Percentiles rank a stretch among this genome's conserved stretches.
Conservation (phyloP, 2,113 vertebrate species). For the Podarcis muralis region DNA sequence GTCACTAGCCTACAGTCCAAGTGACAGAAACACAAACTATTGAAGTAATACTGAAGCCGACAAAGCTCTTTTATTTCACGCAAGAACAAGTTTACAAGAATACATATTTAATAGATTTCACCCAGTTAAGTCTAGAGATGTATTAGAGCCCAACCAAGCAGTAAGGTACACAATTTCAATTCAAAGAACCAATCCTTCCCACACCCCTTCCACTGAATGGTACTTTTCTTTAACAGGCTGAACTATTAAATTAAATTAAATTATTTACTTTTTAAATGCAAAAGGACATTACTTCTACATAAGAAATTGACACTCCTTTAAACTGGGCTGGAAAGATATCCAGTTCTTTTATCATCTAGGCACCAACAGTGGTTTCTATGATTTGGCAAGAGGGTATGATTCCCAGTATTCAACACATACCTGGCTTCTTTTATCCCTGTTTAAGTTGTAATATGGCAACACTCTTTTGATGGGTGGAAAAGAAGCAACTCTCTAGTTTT, state of each 20-base stretch:
- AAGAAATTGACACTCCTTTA: background rate
- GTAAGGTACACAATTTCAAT: background rate
- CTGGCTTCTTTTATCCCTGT: background rate
- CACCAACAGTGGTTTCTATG: background rate
- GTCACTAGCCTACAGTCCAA: background rate
- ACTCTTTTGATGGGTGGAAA: background rate
- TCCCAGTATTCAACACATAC: background rate
- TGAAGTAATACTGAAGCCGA: background rate
- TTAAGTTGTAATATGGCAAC: background rate
- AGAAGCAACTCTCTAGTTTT: background rate
- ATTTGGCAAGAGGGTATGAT: background rate
- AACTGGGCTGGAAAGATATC: background rate
- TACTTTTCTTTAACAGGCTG: background rate
- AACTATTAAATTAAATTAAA: no score
- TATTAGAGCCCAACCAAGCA: background rate
- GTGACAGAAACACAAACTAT: background rate
- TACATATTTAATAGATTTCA: background rate
- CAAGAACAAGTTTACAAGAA: background rate
- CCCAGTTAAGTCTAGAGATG: background rate
- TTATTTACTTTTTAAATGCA: background rate
- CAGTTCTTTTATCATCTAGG: background rate
- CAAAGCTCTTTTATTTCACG: background rate
- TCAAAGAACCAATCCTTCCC: background rate
- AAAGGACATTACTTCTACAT: background rate
- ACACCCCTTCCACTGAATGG: background rate